Evolutionary conservation across 2,888 invertebrate genomes (phyloP).

Genomic region (Helleia helle): DNA sequence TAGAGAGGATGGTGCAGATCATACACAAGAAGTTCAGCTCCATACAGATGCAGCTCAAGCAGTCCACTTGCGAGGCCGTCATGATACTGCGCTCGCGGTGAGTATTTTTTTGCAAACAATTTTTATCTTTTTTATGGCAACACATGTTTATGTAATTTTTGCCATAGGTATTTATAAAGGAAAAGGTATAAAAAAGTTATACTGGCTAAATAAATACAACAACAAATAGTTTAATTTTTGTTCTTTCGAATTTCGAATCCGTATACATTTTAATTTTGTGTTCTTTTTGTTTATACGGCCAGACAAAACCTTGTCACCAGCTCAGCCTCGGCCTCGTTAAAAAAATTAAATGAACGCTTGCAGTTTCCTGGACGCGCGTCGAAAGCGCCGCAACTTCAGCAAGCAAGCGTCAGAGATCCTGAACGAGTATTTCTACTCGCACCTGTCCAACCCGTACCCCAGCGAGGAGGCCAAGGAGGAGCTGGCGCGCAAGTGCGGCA

Average conservation of each 20-base stretch:
- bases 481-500: constrained; percentile 98
- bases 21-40: constrained; percentile 99
- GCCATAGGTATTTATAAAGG: too few relatives aligned
- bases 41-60: constrained; percentile 98
- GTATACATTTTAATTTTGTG: neutral
- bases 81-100: constrained; percentile 94
- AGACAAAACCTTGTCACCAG: constrained; percentile 24
- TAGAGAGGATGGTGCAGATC: constrained; percentile 99
- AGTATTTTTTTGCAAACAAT: constrained; percentile 13
- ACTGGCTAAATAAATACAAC: too few relatives aligned
- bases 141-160: too few relatives aligned
- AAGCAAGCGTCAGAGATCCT: constrained; percentile 99
- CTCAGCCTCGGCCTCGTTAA: constrained; percentile 41
- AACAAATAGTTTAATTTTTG: too few relatives aligned
- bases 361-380: constrained; percentile 83
- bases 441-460: constrained; percentile 99
- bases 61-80: constrained; percentile 99
- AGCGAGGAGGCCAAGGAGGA: constrained; percentile 99
- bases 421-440: constrained; percentile 99
- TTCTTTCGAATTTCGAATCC: too few relatives aligned
- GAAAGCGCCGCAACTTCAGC: constrained; percentile 98
- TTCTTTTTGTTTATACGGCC: neutral
- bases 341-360: constrained; percentile 34
- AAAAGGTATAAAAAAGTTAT: too few relatives aligned
- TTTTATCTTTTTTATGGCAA: too few relatives aligned